phyloP scores from a whole-genome alignment of 2,888 invertebrate species.

The Catocala nupta region DNA sequence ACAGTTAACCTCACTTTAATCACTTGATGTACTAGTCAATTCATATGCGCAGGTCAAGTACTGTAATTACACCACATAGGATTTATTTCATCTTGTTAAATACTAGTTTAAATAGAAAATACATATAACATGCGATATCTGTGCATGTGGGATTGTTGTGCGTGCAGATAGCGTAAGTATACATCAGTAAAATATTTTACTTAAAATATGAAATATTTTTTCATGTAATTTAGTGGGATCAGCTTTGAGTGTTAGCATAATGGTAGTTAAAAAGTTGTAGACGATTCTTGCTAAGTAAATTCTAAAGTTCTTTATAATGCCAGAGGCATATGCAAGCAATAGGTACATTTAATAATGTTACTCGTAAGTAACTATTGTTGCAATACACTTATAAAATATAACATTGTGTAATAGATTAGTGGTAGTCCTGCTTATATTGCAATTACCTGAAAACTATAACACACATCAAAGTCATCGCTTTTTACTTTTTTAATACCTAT shows the following conservation, averaged over 20 bases:
- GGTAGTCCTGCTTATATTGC: constrained; percentile 28
- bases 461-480: not conserved
- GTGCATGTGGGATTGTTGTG: constrained; percentile 47
- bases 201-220: constrained; percentile 76
- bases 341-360: constrained; percentile 31
- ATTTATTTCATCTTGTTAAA: constrained; percentile 59
- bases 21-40: constrained; percentile 66
- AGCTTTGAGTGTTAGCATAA: constrained; percentile 79
- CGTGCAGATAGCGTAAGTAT: constrained; percentile 55
- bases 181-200: constrained; percentile 54
- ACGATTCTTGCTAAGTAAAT: constrained; percentile 62
- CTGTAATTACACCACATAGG: constrained; percentile 54
- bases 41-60: constrained; percentile 53
- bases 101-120: constrained; percentile 53
- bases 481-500: no score
- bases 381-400: constrained; percentile 27
- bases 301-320: constrained; percentile 61
- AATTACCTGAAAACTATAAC: constrained; percentile 18
- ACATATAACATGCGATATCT: constrained; percentile 44
- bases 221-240: constrained; percentile 70
- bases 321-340: constrained; percentile 50
- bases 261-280: constrained; percentile 65
- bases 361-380: constrained; percentile 43
- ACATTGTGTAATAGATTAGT: constrained; percentile 33
- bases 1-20: constrained; percentile 41